Conservation (phyloP, 2,797 vertebrate species). For the Malurus leucopterus region DNA sequence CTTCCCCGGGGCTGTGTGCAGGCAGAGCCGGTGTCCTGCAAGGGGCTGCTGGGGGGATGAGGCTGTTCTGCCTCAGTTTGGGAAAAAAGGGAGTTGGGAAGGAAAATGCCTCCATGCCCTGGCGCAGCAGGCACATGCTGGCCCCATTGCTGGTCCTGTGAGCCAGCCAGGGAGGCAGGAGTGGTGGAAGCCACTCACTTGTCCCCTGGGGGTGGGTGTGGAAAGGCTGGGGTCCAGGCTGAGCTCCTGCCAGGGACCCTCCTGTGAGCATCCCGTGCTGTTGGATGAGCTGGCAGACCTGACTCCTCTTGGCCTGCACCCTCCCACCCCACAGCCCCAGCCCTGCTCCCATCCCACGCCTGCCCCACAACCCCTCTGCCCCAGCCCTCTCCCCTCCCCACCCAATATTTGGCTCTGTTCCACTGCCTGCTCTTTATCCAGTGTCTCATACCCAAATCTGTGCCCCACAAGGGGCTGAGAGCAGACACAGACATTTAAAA, state of each 20-base stretch:
- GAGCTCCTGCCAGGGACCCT: background rate
- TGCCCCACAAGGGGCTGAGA: background rate
- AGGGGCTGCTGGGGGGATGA: accelerated
- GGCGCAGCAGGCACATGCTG: background rate
- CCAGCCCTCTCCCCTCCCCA: background rate
- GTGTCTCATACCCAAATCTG: background rate
- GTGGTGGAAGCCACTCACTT: accelerated
- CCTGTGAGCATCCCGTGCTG: background rate
- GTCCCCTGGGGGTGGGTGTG: accelerated
- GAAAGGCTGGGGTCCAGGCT: background rate
- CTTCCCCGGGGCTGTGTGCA: accelerated
- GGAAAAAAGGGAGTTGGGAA: background rate
- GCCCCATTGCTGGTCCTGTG: accelerated
- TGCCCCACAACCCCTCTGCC: background rate
- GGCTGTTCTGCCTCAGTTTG: background rate
- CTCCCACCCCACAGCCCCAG: background rate
- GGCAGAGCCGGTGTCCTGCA: background rate
- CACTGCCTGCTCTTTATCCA: background rate
- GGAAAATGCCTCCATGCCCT: accelerated
- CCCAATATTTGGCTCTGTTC: background rate
- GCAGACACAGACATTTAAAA: constrained; percentile 6
- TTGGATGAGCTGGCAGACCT: background rate
- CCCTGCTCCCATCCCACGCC: accelerated
- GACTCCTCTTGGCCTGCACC: accelerated
- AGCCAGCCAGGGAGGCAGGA: background rate